Percentiles rank a stretch among this genome's conserved stretches.
Conservation (phyloP, 2,888 invertebrate species). For the Apamea sordens region DNA sequence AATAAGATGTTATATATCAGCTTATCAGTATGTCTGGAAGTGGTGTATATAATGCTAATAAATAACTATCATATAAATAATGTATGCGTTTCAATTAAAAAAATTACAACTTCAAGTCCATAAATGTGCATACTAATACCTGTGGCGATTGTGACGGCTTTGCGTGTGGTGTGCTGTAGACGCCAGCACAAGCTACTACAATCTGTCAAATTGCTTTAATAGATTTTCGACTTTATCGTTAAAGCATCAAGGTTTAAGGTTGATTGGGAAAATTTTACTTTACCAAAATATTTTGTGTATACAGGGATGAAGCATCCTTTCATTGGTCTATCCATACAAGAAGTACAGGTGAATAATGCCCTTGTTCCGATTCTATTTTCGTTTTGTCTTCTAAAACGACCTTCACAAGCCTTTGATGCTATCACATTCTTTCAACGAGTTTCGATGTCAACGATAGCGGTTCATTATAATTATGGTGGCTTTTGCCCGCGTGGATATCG, state of each 20-base stretch:
- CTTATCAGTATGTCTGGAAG: not conserved
- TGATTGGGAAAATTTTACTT: no score
- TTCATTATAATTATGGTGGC: not conserved
- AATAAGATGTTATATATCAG: not conserved
- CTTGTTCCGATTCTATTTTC: not conserved
- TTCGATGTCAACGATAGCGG: not conserved
- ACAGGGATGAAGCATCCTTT: not conserved
- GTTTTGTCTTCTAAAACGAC: not conserved
- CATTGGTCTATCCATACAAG: not conserved
- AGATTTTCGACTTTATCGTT: no score
- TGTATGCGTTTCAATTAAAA: slow-evolving; percentile 23
- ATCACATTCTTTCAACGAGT: not conserved
- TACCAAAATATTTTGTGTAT: no score
- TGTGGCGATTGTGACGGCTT: not conserved
- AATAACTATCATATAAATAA: not conserved
- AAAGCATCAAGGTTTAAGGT: no score
- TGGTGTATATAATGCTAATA: slow-evolving; percentile 21
- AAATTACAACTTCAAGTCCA: not conserved
- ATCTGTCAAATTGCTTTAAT: no score
- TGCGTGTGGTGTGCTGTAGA: not conserved
- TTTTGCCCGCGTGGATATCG: no score
- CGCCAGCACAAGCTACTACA: no score
- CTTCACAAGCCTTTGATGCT: not conserved
- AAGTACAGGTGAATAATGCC: not conserved
- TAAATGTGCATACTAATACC: no score